A percentile compares a stretch with the other conserved stretches of the same genome.
phyloP scores from a whole-genome alignment of 2,888 invertebrate genomes.

The Timema cristinae region DNA sequence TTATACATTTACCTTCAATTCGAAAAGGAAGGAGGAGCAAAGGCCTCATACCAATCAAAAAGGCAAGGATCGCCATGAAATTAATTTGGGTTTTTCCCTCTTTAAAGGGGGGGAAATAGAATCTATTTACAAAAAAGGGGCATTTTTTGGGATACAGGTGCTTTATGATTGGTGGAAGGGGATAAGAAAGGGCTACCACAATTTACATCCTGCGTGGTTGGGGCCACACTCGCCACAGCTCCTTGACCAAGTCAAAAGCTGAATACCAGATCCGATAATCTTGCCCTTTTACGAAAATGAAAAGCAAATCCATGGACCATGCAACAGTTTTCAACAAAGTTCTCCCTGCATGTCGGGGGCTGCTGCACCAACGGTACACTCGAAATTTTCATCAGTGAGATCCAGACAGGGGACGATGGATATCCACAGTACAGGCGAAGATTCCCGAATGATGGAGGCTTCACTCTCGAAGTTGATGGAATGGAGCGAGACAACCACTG shows the following conservation, averaged over 20 bases:
- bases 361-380: slow-evolving; percentile 43
- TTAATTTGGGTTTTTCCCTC: slow-evolving; percentile 36
- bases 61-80: slow-evolving; percentile 35
- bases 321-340: slow-evolving; percentile 38
- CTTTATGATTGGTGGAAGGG: slow-evolving; percentile 30
- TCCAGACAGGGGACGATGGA: slow-evolving; percentile 31
- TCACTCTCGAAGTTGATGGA: neutral
- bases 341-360: slow-evolving; percentile 43
- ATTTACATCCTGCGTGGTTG: slow-evolving; percentile 36
- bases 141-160: slow-evolving; percentile 33
- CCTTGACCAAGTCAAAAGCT: slow-evolving; percentile 38
- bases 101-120: slow-evolving; percentile 35
- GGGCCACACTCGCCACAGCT: slow-evolving; percentile 30
- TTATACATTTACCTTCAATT: slow-evolving; percentile 43
- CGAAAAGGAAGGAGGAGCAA: slow-evolving; percentile 38
- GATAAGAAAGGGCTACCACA: slow-evolving; percentile 40
- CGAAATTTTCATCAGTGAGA: slow-evolving; percentile 31
- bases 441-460: neutral
- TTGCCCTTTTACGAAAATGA: slow-evolving; percentile 18
- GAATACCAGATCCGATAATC: slow-evolving; percentile 40
- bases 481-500: slow-evolving; percentile 30
- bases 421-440: slow-evolving; percentile 41
- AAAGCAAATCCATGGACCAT: slow-evolving; percentile 40
- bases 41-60: slow-evolving; percentile 33
- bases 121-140: slow-evolving; percentile 32